Evolutionary conservation across 2,888 invertebrate species (phyloP).

Genomic region (Parthenolecanium corni): DNA sequence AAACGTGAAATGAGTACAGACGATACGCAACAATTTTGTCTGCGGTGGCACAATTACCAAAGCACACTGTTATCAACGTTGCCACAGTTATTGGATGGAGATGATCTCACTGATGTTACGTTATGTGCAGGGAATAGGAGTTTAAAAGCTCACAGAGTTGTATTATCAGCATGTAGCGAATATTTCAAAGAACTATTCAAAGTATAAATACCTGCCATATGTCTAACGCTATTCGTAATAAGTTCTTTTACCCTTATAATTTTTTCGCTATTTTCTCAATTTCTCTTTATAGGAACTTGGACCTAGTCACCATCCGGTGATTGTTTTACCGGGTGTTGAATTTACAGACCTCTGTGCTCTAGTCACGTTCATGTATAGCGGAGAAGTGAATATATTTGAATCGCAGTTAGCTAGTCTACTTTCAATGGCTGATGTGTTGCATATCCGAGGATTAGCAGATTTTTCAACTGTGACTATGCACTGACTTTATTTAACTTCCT

Average conservation of each 20-base stretch:
- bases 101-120: constrained; percentile 75
- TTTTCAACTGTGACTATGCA: constrained; percentile 55
- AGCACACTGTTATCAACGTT: constrained; percentile 62
- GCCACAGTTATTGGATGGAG: constrained; percentile 64
- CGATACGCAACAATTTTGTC: constrained; percentile 64
- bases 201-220: constrained; percentile 41
- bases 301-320: constrained; percentile 56
- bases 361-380: constrained; percentile 76
- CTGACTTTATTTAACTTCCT: not conserved
- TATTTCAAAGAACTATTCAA: constrained; percentile 82
- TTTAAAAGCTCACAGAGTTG: constrained; percentile 73
- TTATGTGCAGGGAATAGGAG: constrained; percentile 72
- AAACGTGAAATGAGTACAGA: constrained; percentile 42
- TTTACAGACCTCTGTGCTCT: constrained; percentile 60
- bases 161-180: constrained; percentile 78
- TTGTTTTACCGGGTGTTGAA: constrained; percentile 58
- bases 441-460: constrained; percentile 70
- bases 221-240: not conserved
- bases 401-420: constrained; percentile 64
- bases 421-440: constrained; percentile 64
- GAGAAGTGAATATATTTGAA: constrained; percentile 73
- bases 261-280: not conserved
- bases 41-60: constrained; percentile 76
- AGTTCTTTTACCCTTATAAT: not conserved
- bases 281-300: constrained; percentile 49